Evolutionary conservation across 2,888 invertebrate genomes (phyloP).

Genomic region (Drosophila subquinaria): DNA sequence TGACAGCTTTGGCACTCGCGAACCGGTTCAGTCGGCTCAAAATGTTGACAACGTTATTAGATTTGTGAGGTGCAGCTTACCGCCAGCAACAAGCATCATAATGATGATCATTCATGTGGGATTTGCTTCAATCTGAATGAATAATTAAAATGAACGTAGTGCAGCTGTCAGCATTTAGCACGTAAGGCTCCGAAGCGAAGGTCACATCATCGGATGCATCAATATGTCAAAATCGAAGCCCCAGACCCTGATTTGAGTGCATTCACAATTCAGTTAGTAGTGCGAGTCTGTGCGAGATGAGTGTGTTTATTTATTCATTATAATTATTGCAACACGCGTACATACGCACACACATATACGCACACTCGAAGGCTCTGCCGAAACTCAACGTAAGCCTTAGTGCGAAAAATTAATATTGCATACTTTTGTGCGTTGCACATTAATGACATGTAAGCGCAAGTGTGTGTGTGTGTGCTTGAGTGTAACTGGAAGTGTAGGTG

Average conservation of each 20-base stretch:
- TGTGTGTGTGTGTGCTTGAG: neutral
- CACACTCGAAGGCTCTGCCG: neutral
- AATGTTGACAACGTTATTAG: neutral
- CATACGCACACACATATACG: constrained; percentile 11
- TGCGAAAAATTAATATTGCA: constrained; percentile 62
- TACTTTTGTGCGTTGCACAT: constrained; percentile 42
- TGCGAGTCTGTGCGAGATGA: constrained; percentile 2
- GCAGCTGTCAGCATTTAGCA: constrained; percentile 14
- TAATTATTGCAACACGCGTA: constrained; percentile 26
- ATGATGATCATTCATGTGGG: constrained; percentile 1
- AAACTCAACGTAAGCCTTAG: constrained; percentile 25
- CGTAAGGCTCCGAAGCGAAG: constrained; percentile 2
- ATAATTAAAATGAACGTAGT: constrained; percentile 24
- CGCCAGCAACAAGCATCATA: neutral
- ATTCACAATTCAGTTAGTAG: constrained; percentile 20
- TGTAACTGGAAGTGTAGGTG: neutral
- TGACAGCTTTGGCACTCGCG: constrained; percentile 2
- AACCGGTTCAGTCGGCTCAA: neutral
- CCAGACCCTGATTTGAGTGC: constrained; percentile 18
- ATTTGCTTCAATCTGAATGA: constrained; percentile 13
- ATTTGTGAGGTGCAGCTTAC: constrained; percentile 6
- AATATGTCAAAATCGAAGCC: constrained; percentile 20
- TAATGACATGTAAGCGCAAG: constrained; percentile 23
- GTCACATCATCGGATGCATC: constrained; percentile 6
- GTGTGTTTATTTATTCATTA: constrained; percentile 42